Percentiles rank a stretch among this genome's conserved stretches.
Evolutionary conservation across 2,113 vertebrate species (phyloP).

Genomic region (Naja naja): DNA sequence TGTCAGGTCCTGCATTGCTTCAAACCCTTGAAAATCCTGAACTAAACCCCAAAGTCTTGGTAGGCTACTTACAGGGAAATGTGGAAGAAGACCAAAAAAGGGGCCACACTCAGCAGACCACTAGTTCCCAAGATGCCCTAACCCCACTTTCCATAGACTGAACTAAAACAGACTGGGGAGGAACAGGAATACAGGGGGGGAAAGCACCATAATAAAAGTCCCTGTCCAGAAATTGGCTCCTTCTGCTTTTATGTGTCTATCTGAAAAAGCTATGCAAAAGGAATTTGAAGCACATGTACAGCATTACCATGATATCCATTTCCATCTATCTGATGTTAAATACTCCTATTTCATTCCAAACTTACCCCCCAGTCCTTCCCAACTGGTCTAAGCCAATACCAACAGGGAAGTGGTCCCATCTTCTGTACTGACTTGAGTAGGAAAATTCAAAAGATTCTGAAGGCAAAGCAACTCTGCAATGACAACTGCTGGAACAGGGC

Average conservation of each 20-base stretch:
- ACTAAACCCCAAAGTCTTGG: background rate
- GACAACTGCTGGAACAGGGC: background rate
- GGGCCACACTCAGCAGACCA: background rate
- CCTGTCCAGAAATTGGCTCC: background rate
- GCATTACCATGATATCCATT: background rate
- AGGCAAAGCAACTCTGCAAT: background rate
- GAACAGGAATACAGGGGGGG: background rate
- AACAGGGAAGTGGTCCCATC: background rate
- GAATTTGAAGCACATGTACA: background rate
- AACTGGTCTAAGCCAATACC: background rate
- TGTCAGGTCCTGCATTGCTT: background rate
- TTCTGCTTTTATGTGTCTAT: background rate
- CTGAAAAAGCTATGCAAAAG: background rate
- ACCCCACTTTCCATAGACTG: background rate
- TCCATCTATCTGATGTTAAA: background rate
- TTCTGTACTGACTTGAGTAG: background rate
- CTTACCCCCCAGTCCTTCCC: background rate
- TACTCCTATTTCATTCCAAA: background rate
- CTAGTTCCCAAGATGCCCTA: background rate
- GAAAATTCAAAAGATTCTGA: background rate
- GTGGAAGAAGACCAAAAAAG: background rate
- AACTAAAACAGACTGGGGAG: background rate
- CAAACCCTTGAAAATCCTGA: background rate
- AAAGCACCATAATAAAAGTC: background rate
- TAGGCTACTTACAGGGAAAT: background rate